Evolutionary conservation across 2,113 vertebrate species (phyloP).

Genomic region (Hipposideros armiger): DNA sequence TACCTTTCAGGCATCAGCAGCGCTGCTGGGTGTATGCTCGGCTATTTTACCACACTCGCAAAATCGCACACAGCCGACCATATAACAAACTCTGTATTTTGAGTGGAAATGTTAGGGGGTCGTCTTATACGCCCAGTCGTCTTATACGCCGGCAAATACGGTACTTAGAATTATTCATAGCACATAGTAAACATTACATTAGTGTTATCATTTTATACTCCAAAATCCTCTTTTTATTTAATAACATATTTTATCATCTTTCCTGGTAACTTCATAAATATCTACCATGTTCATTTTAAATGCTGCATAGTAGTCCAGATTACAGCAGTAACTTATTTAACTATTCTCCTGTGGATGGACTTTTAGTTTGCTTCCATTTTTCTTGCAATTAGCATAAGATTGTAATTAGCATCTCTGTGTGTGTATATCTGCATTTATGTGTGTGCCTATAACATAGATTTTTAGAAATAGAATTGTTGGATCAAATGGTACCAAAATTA

Average conservation of each 20-base stretch:
- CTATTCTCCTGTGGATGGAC: not conserved
- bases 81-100: too few species aligned
- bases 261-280: not conserved
- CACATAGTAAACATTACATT: not conserved
- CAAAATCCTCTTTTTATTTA: not conserved
- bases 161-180: not conserved
- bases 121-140: too few species aligned
- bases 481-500: not conserved
- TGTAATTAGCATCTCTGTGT: not conserved
- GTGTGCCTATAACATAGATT: not conserved
- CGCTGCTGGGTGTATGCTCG: too few species aligned
- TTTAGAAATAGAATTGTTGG: slow-evolving; percentile 1
- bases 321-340: not conserved
- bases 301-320: not conserved
- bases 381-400: not conserved
- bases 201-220: not conserved
- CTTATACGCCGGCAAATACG: too few species aligned
- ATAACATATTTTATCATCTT: slow-evolving; percentile 1
- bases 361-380: not conserved
- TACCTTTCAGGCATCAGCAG: too few species aligned
- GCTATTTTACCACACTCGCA: too few species aligned
- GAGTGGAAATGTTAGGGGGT: too few species aligned
- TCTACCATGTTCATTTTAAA: slow-evolving; percentile 11
- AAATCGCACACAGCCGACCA: too few species aligned
- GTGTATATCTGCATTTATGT: not conserved